Conservation (phyloP, 2,113 vertebrate genomes). For the Procapra przewalskii region DNA sequence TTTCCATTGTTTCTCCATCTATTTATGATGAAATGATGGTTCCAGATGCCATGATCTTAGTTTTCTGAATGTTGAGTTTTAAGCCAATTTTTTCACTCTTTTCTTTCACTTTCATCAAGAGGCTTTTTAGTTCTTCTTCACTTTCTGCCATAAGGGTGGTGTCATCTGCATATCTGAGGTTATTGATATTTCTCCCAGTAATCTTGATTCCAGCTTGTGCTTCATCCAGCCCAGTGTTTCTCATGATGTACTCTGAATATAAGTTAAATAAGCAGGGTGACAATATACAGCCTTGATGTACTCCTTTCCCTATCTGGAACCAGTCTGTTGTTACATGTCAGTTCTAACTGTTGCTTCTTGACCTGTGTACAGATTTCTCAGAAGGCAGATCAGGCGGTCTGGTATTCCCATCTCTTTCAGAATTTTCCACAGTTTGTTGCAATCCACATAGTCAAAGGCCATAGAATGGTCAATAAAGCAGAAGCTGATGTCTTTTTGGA, state of each 20-base stretch:
- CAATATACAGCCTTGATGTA: background rate
- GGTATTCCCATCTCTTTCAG: background rate
- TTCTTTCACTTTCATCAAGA: background rate
- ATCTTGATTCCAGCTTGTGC: background rate
- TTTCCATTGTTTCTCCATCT: background rate
- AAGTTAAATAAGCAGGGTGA: background rate
- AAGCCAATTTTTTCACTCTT: background rate
- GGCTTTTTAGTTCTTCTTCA: background rate
- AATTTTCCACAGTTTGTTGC: background rate
- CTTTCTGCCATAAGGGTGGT: background rate
- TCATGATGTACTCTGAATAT: background rate
- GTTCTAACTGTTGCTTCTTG: background rate
- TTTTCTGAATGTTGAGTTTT: background rate
- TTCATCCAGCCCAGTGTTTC: background rate
- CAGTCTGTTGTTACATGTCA: background rate
- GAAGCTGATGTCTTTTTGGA: background rate
- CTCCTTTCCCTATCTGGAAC: background rate
- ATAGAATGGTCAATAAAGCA: background rate
- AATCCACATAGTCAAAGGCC: background rate
- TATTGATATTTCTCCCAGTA: background rate
- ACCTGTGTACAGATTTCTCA: background rate
- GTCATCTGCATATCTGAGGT: background rate
- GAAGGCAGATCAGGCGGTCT: background rate
- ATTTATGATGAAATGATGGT: background rate
- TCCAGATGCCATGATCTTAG: background rate